Conservation (phyloP, 2,113 vertebrate genomes). For the Trichechus manatus region DNA sequence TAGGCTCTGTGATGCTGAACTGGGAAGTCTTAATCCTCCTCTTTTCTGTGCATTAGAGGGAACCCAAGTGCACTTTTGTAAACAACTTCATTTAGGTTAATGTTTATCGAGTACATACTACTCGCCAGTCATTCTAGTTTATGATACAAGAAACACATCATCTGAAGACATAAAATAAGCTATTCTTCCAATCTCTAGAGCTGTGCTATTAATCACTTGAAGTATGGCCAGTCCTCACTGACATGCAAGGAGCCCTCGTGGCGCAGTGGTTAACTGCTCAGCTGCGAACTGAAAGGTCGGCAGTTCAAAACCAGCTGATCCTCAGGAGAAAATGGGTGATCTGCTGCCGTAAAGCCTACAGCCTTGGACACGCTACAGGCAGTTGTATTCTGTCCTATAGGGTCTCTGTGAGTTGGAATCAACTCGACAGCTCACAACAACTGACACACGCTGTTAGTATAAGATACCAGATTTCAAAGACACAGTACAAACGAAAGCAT, state of each 20-base stretch:
- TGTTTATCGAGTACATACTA: neutral
- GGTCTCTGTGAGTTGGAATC: neutral
- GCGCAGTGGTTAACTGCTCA: neutral
- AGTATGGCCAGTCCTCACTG: neutral
- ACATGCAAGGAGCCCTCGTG: neutral
- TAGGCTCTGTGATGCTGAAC: neutral
- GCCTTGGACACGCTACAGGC: neutral
- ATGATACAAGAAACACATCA: neutral
- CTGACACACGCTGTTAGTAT: neutral
- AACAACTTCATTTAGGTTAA: neutral
- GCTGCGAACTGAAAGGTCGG: neutral
- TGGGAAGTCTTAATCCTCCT: neutral
- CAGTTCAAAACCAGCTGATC: neutral
- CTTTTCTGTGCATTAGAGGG: neutral
- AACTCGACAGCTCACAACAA: neutral
- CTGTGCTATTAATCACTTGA: neutral
- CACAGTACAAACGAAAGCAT: neutral
- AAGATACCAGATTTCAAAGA: neutral
- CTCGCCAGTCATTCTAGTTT: neutral
- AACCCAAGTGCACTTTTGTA: neutral
- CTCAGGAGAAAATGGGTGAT: neutral
- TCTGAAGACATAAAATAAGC: neutral
- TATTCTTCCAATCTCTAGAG: neutral
- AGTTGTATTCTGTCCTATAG: neutral
- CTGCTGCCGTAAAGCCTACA: neutral